Evolutionary conservation across 2,888 invertebrate genomes (phyloP), one percentile per base, ranked within the genome.

Genomic region (Belgica antarctica): DNA sequence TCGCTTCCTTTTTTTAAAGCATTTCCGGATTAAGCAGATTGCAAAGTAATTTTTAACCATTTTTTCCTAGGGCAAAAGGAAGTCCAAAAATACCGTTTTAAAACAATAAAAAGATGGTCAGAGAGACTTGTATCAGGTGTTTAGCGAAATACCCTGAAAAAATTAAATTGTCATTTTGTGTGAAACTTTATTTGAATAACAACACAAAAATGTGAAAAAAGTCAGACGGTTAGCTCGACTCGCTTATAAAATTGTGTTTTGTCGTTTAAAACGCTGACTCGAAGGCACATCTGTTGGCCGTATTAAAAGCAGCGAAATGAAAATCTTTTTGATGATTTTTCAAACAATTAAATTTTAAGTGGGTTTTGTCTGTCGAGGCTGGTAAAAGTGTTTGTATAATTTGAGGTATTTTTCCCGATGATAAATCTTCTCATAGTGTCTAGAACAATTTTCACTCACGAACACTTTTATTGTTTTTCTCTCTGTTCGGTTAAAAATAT

Each of bases 281-380:
- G 25, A 15, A 25, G 17, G 15, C 41, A 46, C 65, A 66, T 66
- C 65, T 66, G 65, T 66, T 66, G 65, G 41, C 25, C 46, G 47
- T 66, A 66, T 66, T 66, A 66, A 66, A 66, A 46, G 19, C 22
- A 15, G 22, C 5, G 59, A 52, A 52, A 3, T 59, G 59, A 59
- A 59, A 27, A 27, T 27, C 27, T 59, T 59, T 59, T 12, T 27
- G 59, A 24, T 65, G 63, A 65, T 68, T 47, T 57, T 68, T 68
- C 47, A 68, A 68, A 68, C 68, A 68, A 68, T 68, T 68, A 68
- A 68, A 68, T 25, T n/a, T 68, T 68, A 57, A 68, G 68, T 68
- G 57, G 52, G 57, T 47, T 68, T 52, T 57, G 41, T 52, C 52
- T 52, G 52, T 15, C 52, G 52, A 17, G 52, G n/a, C 2, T 22